phyloP scores from a whole-genome alignment of 2,113 vertebrate species.

The Burhinus bistriatus region DNA sequence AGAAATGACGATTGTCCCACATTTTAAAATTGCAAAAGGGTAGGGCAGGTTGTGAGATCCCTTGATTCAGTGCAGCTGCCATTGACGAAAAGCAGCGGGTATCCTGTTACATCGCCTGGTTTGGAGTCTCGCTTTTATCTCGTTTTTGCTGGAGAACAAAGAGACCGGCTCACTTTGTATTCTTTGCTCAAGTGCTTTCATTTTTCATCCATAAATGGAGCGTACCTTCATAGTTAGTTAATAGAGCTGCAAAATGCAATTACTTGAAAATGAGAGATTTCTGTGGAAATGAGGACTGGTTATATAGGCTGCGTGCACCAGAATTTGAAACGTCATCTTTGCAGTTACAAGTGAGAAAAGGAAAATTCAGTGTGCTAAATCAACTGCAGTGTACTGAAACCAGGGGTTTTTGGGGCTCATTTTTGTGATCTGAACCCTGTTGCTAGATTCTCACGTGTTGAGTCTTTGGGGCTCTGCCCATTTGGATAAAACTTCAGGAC shows the following conservation, averaged over 20 bases:
- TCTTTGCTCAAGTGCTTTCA: neutral
- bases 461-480: neutral
- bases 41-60: neutral
- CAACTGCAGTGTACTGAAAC: neutral
- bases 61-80: neutral
- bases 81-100: neutral
- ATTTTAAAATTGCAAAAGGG: neutral
- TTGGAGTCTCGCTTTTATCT: constrained; percentile 8
- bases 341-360: neutral
- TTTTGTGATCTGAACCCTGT: neutral
- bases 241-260: neutral
- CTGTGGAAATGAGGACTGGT: neutral
- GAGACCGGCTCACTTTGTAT: neutral
- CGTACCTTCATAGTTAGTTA: neutral
- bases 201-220: neutral
- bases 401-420: neutral
- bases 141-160: constrained; percentile 24
- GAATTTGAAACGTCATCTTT: neutral
- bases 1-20: neutral
- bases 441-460: neutral
- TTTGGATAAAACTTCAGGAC: neutral
- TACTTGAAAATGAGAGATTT: neutral
- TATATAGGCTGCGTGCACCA: accelerated
- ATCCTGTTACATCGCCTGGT: neutral
- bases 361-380: neutral